These are phyloP conservation scores for Lepidothrix coronata DNA, from an alignment of 2,113 vertebrate species.

Conservation along the genomic window DNA sequence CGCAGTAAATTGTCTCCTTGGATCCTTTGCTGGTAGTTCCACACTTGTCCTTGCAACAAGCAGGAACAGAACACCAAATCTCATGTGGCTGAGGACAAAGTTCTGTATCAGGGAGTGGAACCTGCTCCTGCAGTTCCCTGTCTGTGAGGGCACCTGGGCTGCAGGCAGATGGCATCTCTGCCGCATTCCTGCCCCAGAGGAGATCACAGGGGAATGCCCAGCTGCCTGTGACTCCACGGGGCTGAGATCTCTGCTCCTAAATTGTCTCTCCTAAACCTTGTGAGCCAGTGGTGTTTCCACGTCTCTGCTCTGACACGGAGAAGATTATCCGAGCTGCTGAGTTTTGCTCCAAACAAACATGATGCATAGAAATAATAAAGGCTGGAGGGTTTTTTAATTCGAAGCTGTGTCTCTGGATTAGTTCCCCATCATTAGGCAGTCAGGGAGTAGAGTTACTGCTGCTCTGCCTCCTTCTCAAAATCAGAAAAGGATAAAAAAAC, in stretches of 20 bases:
- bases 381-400: background rate
- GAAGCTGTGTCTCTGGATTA: background rate
- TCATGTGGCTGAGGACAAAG: background rate
- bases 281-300: background rate
- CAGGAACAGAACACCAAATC: background rate
- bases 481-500: background rate
- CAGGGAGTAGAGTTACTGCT: background rate
- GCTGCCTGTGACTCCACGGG: background rate
- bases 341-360: background rate
- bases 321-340: background rate
- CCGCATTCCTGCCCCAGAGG: background rate
- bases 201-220: background rate
- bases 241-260: background rate
- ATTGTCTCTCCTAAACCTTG: background rate
- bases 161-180: background rate
- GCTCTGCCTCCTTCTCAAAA: background rate
- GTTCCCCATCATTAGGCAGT: background rate
- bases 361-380: slow-evolving; percentile 3
- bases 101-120: background rate
- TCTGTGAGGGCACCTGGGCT: background rate
- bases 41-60: background rate
- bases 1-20: background rate
- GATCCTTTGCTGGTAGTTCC: background rate
- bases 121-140: background rate
- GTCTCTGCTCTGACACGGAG: background rate